phyloP scores from a whole-genome alignment of 2,113 vertebrate genomes.

The Microtus pennsylvanicus region DNA sequence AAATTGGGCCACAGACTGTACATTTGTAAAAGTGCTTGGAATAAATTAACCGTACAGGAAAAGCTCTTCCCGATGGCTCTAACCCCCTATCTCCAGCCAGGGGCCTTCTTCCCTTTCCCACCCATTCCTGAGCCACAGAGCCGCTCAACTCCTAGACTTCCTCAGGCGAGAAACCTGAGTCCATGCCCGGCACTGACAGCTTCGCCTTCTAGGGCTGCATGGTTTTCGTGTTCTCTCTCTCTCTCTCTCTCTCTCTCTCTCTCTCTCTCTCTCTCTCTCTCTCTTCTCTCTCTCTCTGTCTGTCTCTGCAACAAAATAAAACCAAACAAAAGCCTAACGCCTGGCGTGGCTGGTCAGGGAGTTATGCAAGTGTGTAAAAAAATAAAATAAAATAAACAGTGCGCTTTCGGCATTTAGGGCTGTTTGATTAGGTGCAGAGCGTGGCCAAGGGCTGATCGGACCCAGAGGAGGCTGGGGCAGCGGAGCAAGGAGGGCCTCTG shows the following conservation, averaged over 20 bases:
- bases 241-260: background rate
- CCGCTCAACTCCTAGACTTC: constrained; percentile 70
- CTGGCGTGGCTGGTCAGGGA: constrained; percentile 81
- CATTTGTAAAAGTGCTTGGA: background rate
- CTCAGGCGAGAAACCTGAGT: constrained; percentile 80
- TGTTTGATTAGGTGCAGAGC: constrained; percentile 81
- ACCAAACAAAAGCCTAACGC: constrained; percentile 81
- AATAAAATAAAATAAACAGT: constrained; percentile 86
- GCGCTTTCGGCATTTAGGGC: constrained; percentile 77
- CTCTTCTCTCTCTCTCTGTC: too few relatives aligned
- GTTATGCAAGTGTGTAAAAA: constrained; percentile 85
- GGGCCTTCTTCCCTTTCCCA: constrained; percentile 61
- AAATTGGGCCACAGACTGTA: constrained; percentile 29
- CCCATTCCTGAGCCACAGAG: constrained; percentile 71
- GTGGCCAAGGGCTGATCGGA: constrained; percentile 67
- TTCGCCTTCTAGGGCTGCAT: constrained; percentile 70
- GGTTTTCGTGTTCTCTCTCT: background rate
- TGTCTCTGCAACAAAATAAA: constrained; percentile 80
- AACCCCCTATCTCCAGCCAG: constrained; percentile 72
- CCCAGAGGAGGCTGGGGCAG: constrained; percentile 49
- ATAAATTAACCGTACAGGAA: constrained; percentile 62
- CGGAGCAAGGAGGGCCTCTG: background rate
- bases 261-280: too few relatives aligned
- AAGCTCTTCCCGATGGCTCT: constrained; percentile 52
- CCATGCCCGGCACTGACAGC: constrained; percentile 68